Base-by-base conservation (phyloP, 2,888 invertebrate genomes). In the Eupithecia inturbata region DNA sequence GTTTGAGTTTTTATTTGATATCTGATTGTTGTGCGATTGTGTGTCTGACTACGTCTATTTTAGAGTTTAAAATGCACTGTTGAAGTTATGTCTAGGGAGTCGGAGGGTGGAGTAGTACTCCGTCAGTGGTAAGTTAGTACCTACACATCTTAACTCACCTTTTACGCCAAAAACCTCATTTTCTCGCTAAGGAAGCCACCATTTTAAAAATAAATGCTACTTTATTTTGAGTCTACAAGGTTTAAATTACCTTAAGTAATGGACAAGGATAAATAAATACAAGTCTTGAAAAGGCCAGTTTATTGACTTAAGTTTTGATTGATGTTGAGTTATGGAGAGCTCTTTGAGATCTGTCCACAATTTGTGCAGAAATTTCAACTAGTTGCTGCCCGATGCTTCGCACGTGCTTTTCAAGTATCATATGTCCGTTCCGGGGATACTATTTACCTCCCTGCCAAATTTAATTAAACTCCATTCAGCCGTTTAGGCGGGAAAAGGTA, bases 291-390 rank as follows among this genome's bases (percentile, higher is more conserved):
- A 72, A 45, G 72, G 66, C 68, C 41, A 66, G 57, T 67, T 70
- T 72, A 75, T 76, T 73, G 70, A 72, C 72, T 72, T 68, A 70
- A 75, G 68, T 70, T 75, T 64, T 75, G 72, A 75, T 75, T 72
- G 72, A 75, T 75, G 70, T 70, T 70, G 67, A 49, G 10, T 67
- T 57, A 57, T 33, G 62, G 70, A 33, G 64, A 67, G 67, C 36
- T 63, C 41, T 66, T 22, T 36, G 12, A 64, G 22, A 22, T 22
- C 28, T 60, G 16, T 60, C 5, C 6, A 60, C 26, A 28, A 28
- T 60, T 60, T 28, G 12, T 14, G 28, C 7, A 49, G 49, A 49
- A 7, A 45, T 49, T 67, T 63, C 3, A 19, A 31, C 31, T 3
- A 31, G 31, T 0, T 31, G 31, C 2, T 31, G 31, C 4, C 31